Evolutionary conservation across 2,113 vertebrate genomes (phyloP), one percentile per base, ranked within the genome.

Genomic region (Cyprinus carpio): DNA sequence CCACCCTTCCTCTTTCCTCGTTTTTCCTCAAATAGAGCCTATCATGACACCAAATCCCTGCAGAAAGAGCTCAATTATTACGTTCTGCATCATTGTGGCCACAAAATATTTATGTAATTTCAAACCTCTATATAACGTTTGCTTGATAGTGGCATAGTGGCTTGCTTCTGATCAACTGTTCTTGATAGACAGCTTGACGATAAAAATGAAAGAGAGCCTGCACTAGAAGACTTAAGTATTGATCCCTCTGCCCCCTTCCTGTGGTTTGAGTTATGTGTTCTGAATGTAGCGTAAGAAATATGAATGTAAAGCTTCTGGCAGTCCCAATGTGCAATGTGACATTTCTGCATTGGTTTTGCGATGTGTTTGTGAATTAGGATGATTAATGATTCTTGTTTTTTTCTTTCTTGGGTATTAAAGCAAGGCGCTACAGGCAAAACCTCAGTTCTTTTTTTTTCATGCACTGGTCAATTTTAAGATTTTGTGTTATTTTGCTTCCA

Each of bases 201-300:
- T 56, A 54, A 29, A 8, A 75, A 31, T 65, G n/a, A 46, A 62
- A 79, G 25, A 75, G 51, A 74, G 67, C 20, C 29, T 12, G n/a
- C 34, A 40, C 74, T 83, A 31, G 13, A 18, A 75, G 67, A 27
- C 75, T 74, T 72, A 11, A 37, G 1, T 78, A 87, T 89, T 85
- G 83, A 89, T 89, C 75, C 29, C 20, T 54, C 27, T 65, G 75
- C 43, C 18, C 56, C 54, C 46, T 37, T 40, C 51, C 80, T 82
- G 23, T 65, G 72, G 62, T 7, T n/a, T 27, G 46, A 82, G 69
- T 72, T 74, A 79, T 78, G 69, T 51, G 16, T 37, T 72, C 54
- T 13, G 51, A 82, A 76, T 49, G 13, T 11, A 37, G 54, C 79
- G 67, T 43, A n/a, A 83, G 58, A 82, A 69, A 75, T 37, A 58